These are phyloP conservation scores for Litoditis marina DNA, from an alignment of 2,888 invertebrate genomes.

Conservation along the genomic window DNA sequence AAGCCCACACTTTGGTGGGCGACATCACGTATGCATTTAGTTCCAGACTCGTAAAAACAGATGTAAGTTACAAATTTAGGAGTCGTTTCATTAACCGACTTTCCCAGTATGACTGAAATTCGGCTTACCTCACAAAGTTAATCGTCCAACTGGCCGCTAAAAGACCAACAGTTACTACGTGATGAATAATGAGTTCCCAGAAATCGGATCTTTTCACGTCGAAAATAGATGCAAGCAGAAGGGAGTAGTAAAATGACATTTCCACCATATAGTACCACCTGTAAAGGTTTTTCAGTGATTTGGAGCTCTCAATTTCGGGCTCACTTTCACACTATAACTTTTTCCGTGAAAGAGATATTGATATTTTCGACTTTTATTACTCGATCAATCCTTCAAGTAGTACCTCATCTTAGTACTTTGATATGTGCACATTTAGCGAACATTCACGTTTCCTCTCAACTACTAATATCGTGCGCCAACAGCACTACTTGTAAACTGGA, in stretches of 20 bases:
- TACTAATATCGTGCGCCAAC: no score
- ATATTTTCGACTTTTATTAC: not conserved
- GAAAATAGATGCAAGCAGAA: conserved; percentile 54
- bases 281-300: not conserved
- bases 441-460: no score
- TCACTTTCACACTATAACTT: not conserved
- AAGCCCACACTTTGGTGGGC: no score
- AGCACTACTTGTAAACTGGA: no score
- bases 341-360: not conserved
- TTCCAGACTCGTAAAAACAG: no score
- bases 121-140: conserved; percentile 38
- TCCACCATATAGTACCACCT: conserved; percentile 66
- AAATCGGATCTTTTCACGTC: conserved; percentile 66
- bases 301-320: not conserved
- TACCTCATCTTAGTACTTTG: no score
- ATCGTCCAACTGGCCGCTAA: conserved; percentile 63
- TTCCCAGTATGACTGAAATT: no score
- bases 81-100: no score
- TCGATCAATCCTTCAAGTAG: no score
- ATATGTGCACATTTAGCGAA: no score
- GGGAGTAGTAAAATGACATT: conserved; percentile 65
- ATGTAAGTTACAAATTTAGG: no score
- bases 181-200: conserved; percentile 64
- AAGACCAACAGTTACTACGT: conserved; percentile 64
- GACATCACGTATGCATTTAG: no score